These are phyloP conservation scores for Pseudorhombus dupliciocellatus DNA, from an alignment of 2,113 vertebrate genomes.

Conservation along the genomic window DNA sequence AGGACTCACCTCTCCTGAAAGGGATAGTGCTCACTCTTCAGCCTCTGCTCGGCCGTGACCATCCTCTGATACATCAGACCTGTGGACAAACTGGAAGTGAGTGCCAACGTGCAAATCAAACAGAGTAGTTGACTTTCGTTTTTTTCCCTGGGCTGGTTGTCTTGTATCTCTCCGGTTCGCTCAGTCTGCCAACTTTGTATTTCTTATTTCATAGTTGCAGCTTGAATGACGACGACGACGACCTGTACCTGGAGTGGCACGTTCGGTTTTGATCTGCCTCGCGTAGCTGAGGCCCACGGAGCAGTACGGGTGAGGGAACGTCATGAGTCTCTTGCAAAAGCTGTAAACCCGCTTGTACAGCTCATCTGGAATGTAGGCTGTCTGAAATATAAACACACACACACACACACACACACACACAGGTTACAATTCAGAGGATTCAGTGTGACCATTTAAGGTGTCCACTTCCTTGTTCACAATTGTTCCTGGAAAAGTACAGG, in stretches of 20 bases:
- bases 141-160: neutral
- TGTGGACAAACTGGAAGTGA: conserved; percentile 52
- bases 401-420: conserved; percentile 7
- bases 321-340: conserved; percentile 89
- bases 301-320: conserved; percentile 90
- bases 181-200: neutral
- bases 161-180: neutral
- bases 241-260: conserved; percentile 81
- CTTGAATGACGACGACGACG: neutral
- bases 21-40: conserved; percentile 82
- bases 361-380: conserved; percentile 86
- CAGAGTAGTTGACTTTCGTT: neutral
- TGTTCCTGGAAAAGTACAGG: neutral
- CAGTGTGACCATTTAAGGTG: neutral
- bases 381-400: conserved; percentile 75
- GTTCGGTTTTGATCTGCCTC: conserved; percentile 84
- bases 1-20: conserved; percentile 87
- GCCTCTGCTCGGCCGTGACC: conserved; percentile 88
- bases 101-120: neutral
- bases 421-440: neutral
- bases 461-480: conserved; percentile 20
- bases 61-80: conserved; percentile 88
- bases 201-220: neutral
- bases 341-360: conserved; percentile 87
- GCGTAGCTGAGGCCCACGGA: conserved; percentile 87